Percentiles rank a stretch among this genome's conserved stretches.
Evolutionary conservation across 2,888 invertebrate species (phyloP).

Genomic region (Xanthorhoe designata): DNA sequence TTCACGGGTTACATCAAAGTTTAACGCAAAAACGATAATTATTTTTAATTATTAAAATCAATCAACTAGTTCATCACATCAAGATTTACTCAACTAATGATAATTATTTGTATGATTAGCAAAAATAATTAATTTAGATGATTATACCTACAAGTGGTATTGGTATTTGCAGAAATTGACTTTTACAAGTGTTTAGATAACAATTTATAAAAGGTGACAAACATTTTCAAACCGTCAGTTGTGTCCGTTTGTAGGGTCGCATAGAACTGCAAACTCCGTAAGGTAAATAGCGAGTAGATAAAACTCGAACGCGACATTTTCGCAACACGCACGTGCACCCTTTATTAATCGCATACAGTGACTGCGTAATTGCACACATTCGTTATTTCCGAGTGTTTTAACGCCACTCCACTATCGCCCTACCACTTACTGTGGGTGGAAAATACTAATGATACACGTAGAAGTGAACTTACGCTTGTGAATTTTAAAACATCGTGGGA

Average conservation of each 20-base stretch:
- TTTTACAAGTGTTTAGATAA: too few relatives aligned
- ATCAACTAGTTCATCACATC: neutral
- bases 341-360: constrained; percentile 73
- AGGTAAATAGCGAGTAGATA: constrained; percentile 17
- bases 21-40: constrained; percentile 14
- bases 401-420: constrained; percentile 45
- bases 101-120: neutral
- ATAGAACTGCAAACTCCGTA: neutral
- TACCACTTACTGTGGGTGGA: constrained; percentile 33
- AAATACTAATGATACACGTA: constrained; percentile 8
- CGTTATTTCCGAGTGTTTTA: constrained; percentile 64
- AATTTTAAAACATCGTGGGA: neutral
- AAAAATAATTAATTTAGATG: too few relatives aligned
- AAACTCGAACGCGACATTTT: constrained; percentile 27
- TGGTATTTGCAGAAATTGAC: too few relatives aligned
- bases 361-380: constrained; percentile 64
- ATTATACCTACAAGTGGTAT: too few relatives aligned
- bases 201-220: too few relatives aligned
- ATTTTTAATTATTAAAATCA: constrained; percentile 9
- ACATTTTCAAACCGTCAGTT: too few relatives aligned
- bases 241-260: neutral
- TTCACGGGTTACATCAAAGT: constrained; percentile 23
- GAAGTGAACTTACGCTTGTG: constrained; percentile 8
- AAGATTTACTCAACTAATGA: neutral
- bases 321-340: constrained; percentile 64